These are phyloP conservation scores for Astropecten irregularis DNA, from an alignment of 53 echinoderm and acorn worm genomes.

Conservation along the genomic window DNA sequence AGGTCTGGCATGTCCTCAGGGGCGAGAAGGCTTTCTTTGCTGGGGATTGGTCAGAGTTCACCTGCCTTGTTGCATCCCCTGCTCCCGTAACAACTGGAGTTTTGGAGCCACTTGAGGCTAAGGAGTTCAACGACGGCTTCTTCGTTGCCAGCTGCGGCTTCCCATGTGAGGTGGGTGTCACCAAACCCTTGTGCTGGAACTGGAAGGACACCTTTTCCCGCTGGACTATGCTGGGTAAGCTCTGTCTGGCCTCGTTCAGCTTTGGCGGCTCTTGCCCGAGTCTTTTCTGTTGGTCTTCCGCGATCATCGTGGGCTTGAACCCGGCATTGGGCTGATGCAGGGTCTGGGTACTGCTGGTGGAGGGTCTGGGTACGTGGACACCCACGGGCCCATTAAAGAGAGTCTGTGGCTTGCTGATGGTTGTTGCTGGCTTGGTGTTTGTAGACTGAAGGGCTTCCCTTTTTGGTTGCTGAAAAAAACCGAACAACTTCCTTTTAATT, in stretches of 20 bases:
- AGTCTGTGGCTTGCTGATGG: slow-evolving; percentile 59
- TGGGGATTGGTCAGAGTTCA: not conserved
- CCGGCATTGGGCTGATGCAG: slow-evolving; percentile 17
- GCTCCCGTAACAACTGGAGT: not conserved
- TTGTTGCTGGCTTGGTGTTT: slow-evolving; percentile 59
- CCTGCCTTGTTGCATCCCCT: not conserved
- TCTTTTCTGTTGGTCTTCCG: slow-evolving; percentile 28
- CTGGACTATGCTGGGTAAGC: slow-evolving; percentile 54
- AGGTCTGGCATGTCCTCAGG: slow-evolving; percentile 2
- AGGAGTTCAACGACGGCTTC: not conserved
- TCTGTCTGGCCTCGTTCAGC: slow-evolving; percentile 53
- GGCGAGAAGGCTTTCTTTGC: slow-evolving; percentile 1
- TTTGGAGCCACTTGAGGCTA: too few relatives aligned
- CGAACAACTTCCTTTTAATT: not conserved
- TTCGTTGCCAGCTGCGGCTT: not conserved
- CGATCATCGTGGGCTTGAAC: slow-evolving; percentile 23
- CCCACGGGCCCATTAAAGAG: slow-evolving; percentile 74
- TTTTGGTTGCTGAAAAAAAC: slow-evolving; percentile 3
- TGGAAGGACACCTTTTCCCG: slow-evolving; percentile 74
- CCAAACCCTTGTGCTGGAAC: slow-evolving; percentile 10
- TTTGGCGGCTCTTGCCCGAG: slow-evolving; percentile 24
- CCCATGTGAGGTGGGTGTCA: not conserved
- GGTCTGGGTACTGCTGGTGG: not conserved
- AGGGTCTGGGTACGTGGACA: slow-evolving; percentile 58
- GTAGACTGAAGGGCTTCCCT: slow-evolving; percentile 45